Conservation (phyloP, 2,888 invertebrate species). For the Calliphora vomitoria region DNA sequence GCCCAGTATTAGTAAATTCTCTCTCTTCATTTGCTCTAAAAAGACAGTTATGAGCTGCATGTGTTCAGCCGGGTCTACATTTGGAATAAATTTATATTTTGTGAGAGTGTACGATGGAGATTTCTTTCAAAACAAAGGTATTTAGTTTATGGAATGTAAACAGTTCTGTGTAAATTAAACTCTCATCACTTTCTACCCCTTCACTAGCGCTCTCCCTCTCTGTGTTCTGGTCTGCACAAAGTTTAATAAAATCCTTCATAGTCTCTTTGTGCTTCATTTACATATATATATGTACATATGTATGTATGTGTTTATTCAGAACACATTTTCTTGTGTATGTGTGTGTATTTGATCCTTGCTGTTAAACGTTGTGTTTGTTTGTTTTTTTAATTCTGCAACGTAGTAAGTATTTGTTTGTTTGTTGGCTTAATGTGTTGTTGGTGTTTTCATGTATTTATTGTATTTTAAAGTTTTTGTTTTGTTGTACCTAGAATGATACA, state of each 20-base stretch:
- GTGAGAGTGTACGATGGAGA: not conserved
- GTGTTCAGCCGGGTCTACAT: not conserved
- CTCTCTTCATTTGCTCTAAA: not conserved
- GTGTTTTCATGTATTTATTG: not conserved
- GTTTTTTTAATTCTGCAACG: not conserved
- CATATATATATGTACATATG: too few species aligned
- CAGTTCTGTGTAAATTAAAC: not conserved
- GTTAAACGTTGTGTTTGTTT: not conserved
- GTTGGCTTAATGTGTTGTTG: slow-evolving; percentile 15
- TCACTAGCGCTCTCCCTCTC: not conserved
- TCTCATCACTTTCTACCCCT: not conserved
- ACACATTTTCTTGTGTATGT: not conserved
- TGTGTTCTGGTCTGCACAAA: not conserved
- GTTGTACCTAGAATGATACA: not conserved
- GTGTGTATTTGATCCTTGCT: slow-evolving; percentile 28
- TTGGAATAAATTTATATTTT: not conserved
- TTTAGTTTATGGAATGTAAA: not conserved
- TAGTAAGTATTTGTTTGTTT: slow-evolving; percentile 37
- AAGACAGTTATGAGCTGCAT: slow-evolving; percentile 11
- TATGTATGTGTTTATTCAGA: slow-evolving; percentile 13
- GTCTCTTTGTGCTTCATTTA: not conserved
- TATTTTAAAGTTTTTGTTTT: not conserved
- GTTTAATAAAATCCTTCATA: not conserved
- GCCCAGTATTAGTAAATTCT: not conserved
- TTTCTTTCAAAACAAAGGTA: too few species aligned